Percentiles rank a stretch among this genome's conserved stretches.
Evolutionary conservation across 2,797 vertebrate genomes (phyloP).

Genomic region (Pseudopleuronectes americanus): DNA sequence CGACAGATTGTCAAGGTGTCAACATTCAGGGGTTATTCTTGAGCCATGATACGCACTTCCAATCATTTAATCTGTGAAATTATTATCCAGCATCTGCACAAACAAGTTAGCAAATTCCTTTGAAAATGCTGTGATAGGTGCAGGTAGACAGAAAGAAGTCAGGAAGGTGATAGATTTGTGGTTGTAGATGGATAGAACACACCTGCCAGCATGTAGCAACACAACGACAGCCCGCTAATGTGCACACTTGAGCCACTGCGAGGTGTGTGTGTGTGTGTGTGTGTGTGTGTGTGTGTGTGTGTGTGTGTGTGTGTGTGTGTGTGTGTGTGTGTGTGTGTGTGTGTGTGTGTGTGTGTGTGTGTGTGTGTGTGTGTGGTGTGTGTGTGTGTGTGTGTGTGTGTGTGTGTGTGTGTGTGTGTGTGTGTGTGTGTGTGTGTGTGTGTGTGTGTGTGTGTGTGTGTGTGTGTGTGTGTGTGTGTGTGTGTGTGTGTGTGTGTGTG

Average conservation of each 20-base stretch:
- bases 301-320: slow-evolving; percentile 11
- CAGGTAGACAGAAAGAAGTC: background rate
- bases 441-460: slow-evolving; percentile 16
- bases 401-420: slow-evolving; percentile 21
- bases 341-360: slow-evolving; percentile 26
- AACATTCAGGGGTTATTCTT: background rate
- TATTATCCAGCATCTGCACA: slow-evolving; percentile 36
- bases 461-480: slow-evolving; percentile 24
- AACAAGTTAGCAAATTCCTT: slow-evolving; percentile 47
- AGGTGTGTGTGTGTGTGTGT: slow-evolving; percentile 29
- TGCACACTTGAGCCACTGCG: slow-evolving; percentile 27
- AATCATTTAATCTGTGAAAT: slow-evolving; percentile 3
- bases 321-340: slow-evolving; percentile 26
- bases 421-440: slow-evolving; percentile 28
- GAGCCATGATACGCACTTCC: too few species aligned
- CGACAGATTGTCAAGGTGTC: background rate
- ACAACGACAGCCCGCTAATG: slow-evolving; percentile 25
- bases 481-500: slow-evolving; percentile 29
- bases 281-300: slow-evolving; percentile 25
- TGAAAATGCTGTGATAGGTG: background rate
- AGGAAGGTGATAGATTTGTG: slow-evolving; percentile 12
- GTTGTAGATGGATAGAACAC: slow-evolving; percentile 16
- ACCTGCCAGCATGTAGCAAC: slow-evolving; percentile 40
- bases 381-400: slow-evolving; percentile 18
- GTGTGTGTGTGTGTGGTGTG: slow-evolving; percentile 27